phyloP scores from a whole-genome alignment of 2,888 invertebrate species.

The Nesidiocoris tenuis region DNA sequence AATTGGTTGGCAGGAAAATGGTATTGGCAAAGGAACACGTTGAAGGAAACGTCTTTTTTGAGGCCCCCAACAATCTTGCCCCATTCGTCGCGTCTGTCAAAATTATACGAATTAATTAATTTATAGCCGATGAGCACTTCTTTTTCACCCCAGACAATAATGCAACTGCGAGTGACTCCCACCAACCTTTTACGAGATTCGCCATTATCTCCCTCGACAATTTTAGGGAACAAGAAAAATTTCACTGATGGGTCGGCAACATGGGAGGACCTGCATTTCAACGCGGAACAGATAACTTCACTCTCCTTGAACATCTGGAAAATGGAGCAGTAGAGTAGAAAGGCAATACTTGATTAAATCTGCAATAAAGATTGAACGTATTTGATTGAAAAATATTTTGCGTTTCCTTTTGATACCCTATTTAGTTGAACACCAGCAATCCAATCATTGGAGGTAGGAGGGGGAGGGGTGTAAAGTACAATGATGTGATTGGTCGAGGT shows the following conservation, averaged over 20 bases:
- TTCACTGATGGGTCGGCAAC: background rate
- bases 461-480: no score
- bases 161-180: no score
- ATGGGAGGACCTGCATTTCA: background rate
- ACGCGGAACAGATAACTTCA: background rate
- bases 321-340: background rate
- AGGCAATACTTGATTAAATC: no score
- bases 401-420: no score
- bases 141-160: no score
- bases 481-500: no score
- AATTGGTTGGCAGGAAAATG: constrained; percentile 2
- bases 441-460: no score
- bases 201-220: background rate
- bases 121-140: no score
- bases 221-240: background rate
- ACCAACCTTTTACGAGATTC: background rate
- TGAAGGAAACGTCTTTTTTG: background rate
- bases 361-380: no score
- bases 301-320: background rate
- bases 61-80: constrained; percentile 1
- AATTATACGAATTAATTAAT: background rate
- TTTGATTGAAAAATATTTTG: no score
- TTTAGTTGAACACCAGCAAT: no score
- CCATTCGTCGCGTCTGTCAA: constrained; percentile 14
- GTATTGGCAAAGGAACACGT: constrained; percentile 1